phyloP scores from a whole-genome alignment of 1,140 invertebrate species.

The Drosophila erecta region DNA sequence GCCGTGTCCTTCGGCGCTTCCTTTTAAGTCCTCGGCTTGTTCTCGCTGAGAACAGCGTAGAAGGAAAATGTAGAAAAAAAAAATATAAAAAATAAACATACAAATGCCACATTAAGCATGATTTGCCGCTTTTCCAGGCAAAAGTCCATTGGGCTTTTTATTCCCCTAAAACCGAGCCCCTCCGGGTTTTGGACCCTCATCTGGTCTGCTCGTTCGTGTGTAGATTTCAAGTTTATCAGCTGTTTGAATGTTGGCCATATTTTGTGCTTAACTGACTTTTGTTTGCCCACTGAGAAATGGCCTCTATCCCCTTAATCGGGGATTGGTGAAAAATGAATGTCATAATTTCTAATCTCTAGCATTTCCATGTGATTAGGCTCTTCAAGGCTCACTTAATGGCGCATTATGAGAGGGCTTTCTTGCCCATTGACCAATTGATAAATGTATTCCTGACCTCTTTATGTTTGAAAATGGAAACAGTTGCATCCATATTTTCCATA shows the following conservation, averaged over 20 bases:
- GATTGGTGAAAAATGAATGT: slow-evolving; percentile 69
- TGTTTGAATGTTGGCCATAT: slow-evolving; percentile 68
- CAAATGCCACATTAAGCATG: slow-evolving; percentile 82
- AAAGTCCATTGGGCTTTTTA: slow-evolving; percentile 53
- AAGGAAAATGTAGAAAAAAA: slow-evolving; percentile 45
- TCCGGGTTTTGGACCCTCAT: slow-evolving; percentile 14
- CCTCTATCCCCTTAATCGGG: neutral
- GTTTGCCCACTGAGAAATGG: slow-evolving; percentile 41
- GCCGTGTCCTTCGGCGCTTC: slow-evolving; percentile 58
- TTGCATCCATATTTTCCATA: slow-evolving; percentile 37
- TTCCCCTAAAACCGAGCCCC: slow-evolving; percentile 12
- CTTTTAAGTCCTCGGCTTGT: slow-evolving; percentile 71
- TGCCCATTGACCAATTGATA: slow-evolving; percentile 61
- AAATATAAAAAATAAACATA: slow-evolving; percentile 56
- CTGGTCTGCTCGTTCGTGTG: slow-evolving; percentile 61
- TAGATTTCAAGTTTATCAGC: slow-evolving; percentile 69
- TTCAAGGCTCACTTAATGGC: slow-evolving; percentile 69
- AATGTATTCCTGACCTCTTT: slow-evolving; percentile 54
- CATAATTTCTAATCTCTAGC: slow-evolving; percentile 80
- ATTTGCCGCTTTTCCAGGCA: slow-evolving; percentile 76
- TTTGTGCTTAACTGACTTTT: slow-evolving; percentile 76
- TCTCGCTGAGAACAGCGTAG: slow-evolving; percentile 47
- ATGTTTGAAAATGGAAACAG: neutral
- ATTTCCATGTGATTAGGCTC: slow-evolving; percentile 82
- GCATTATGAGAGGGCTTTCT: slow-evolving; percentile 47